Conservation (phyloP, 2,797 vertebrate genomes). For the Helicolenus hilgendorfi region DNA sequence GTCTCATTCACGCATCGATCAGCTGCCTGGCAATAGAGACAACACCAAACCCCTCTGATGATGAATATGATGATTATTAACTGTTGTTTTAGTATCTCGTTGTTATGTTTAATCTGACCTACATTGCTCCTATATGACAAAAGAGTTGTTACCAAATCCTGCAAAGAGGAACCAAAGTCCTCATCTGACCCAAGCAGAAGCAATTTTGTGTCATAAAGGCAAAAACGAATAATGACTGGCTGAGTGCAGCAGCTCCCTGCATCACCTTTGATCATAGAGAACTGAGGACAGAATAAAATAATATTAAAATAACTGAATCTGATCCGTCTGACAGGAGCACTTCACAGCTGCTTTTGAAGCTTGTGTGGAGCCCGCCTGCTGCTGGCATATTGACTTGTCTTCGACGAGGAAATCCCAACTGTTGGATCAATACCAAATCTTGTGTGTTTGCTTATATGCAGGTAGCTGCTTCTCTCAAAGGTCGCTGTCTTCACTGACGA, state of each 20-base stretch:
- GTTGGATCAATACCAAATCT: background rate
- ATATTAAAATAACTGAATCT: background rate
- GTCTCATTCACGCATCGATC: slow-evolving; percentile 29
- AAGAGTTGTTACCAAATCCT: background rate
- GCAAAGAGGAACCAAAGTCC: background rate
- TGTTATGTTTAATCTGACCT: background rate
- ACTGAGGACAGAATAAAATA: background rate
- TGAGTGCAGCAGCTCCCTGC: slow-evolving; percentile 4
- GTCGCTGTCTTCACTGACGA: background rate
- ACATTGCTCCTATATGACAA: background rate
- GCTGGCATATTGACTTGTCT: background rate
- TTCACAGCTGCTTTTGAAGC: background rate
- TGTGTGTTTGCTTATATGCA: background rate
- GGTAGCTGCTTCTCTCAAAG: background rate
- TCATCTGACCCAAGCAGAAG: background rate
- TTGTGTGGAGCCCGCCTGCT: background rate
- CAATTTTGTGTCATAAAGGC: background rate
- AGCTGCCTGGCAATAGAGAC: background rate
- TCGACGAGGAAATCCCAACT: slow-evolving; percentile 12
- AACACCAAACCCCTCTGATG: background rate
- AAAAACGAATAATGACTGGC: background rate
- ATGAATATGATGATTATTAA: too few species aligned
- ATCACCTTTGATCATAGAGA: slow-evolving; percentile 36
- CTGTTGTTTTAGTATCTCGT: background rate
- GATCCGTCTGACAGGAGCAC: background rate